Conservation (phyloP, 2,113 vertebrate species). For the Forbesichthys papilliferus region DNA sequence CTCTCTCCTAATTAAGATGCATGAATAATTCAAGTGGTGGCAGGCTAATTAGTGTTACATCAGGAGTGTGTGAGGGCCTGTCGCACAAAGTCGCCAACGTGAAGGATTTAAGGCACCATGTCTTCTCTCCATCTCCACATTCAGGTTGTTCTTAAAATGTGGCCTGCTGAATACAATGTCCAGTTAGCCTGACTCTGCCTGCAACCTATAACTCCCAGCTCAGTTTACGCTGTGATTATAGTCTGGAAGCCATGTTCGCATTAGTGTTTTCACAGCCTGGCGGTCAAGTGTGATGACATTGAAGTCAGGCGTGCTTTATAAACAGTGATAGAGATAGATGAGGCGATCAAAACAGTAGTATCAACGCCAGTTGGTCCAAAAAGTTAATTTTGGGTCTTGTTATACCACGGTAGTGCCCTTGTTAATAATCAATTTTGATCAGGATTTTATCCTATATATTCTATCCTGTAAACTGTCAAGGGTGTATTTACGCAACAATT, state of each 20-base stretch:
- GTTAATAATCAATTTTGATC: constrained; percentile 12
- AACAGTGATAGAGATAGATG: no score
- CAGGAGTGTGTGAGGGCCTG: constrained; percentile 62
- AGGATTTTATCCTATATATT: constrained; percentile 20
- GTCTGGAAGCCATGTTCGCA: no score
- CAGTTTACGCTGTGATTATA: no score
- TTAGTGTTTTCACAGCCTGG: no score
- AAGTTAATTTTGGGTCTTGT: no score
- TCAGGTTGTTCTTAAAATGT: constrained; percentile 41
- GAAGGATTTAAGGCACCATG: constrained; percentile 26
- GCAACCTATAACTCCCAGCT: no score
- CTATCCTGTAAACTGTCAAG: constrained; percentile 34
- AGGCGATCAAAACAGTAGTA: no score
- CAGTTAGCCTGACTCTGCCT: no score
- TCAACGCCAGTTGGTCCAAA: no score
- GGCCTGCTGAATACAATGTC: constrained; percentile 25
- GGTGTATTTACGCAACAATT: constrained; percentile 28
- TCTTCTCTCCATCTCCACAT: constrained; percentile 38
- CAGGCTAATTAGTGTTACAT: constrained; percentile 77
- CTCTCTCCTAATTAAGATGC: constrained; percentile 77
- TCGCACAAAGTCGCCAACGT: constrained; percentile 36
- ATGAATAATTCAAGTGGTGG: constrained; percentile 80
- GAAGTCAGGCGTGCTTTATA: no score
- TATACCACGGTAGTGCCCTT: no score
- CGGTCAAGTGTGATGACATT: no score